Evolutionary conservation across 2,113 vertebrate genomes (phyloP), one percentile per base, ranked within the genome.

Genomic region (Myrmecophaga tridactyla): DNA sequence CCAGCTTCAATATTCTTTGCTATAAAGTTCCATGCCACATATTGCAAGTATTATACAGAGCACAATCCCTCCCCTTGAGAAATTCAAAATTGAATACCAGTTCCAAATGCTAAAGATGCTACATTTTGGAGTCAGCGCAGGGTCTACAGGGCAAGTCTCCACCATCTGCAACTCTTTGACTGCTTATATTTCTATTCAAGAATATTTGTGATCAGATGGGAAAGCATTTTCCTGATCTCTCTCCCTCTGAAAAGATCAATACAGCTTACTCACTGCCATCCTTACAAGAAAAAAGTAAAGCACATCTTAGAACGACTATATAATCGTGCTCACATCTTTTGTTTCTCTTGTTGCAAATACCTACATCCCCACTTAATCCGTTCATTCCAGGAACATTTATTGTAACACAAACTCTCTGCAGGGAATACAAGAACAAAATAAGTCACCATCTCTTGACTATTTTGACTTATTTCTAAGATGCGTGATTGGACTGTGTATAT

Each of bases 391-490:
- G 53, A 92, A 91, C 53, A 83, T 78, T 92, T 96, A 82, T 39
- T 89, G 72, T n/a, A 92, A 81, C 34, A 97, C 7, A 65, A 76
- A 78, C 43, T 84, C 41, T 87, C 63, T 82, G 29, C 51, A 78
- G n/a, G 39, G 43, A 91, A 80, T 89, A 76, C 13, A 75, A 77
- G 95, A 90, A 56, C 6, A 90, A n/a, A 86, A 20, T 63, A 89
- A 92, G 53, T 93, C 20, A 80, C 92, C 92, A 48, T 20, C 1
- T 8, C 51, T 2, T 0, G 80, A 97, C 76, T 94, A 97, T 90
- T 89, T 95, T 90, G 56, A 96, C 82, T 95, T 84, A 90, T 86
- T 96, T 96, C 77, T 86, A 67, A 92, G 75, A 90, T 73, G 39
- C 91, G 81, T 56, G 62, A 95, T 93, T 82, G 93, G 95, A 56